Evolutionary conservation across 1,140 invertebrate species (phyloP), one percentile per base, ranked within the genome.

Genomic region (Mylabris phalerata): DNA sequence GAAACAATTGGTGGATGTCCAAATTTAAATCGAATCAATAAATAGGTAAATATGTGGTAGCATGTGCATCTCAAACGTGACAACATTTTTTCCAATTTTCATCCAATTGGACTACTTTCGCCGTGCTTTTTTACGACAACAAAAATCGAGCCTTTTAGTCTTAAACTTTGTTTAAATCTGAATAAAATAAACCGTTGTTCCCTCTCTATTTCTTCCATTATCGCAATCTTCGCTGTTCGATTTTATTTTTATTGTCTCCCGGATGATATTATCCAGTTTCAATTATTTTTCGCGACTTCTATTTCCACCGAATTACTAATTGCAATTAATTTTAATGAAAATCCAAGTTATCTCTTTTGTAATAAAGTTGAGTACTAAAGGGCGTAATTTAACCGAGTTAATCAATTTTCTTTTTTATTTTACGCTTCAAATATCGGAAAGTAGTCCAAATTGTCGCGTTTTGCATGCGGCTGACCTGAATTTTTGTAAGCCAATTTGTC

Each of bases 401-500:
- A 42, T 10, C 10, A 3, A n/a, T 42, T 42, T 42, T 5, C 3
- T 42, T 42, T 10, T 42, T 42, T 42, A n/a, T 42, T 7, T 19
- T 19, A 19, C 19, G 19, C 19, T 19, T 42, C 1, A 42, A 10
- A 26, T 11, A 27, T 27, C 27, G 9, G n/a, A 50, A 38, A 39
- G 48, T 50, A 24, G 48, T 40, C 50, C 41, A 27, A 24, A 49
- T 42, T 41, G 51, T 54, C 51, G 51, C 42, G 58, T 67, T 71
- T 70, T 71, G 70, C 71, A 73, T 72, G 70, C 66, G 71, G 70
- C 71, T 72, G 68, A 71, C 67, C 56, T 61, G 56, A 61, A 68
- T 72, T 73, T 72, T 73, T 73, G 71, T 71, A 68, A 70, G 68
- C 70, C 71, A 71, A 32, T 32, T 32, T 32, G 7, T 5, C 7